Conservation (phyloP, 2,888 invertebrate genomes). For the Hirtodrosophila confusa region DNA sequence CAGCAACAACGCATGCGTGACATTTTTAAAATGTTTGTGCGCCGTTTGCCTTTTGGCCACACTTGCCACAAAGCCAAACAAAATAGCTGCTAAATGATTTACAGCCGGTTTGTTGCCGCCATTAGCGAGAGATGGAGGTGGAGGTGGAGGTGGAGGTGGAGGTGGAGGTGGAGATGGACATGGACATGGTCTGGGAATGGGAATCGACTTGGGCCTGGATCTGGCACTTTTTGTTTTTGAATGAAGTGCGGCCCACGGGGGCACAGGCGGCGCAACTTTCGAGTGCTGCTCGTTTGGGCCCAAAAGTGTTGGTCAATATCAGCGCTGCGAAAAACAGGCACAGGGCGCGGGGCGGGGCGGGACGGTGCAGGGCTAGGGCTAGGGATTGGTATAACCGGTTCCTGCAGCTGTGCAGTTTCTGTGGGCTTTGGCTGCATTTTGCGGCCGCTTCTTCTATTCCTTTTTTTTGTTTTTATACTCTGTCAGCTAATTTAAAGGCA, state of each 20-base stretch:
- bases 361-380: slow-evolving; percentile 7
- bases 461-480: slow-evolving; percentile 13
- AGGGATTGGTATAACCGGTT: slow-evolving; percentile 43
- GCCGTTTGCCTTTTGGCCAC: slow-evolving; percentile 52
- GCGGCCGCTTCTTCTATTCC: slow-evolving; percentile 6
- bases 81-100: slow-evolving; percentile 71
- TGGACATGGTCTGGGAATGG: background rate
- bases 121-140: slow-evolving; percentile 12
- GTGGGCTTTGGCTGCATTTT: slow-evolving; percentile 37
- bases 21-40: slow-evolving; percentile 72
- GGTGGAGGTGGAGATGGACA: background rate
- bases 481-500: too few relatives aligned
- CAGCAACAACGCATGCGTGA: slow-evolving; percentile 71
- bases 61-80: slow-evolving; percentile 41
- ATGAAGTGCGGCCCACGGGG: slow-evolving; percentile 24
- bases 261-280: slow-evolving; percentile 30
- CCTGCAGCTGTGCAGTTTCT: slow-evolving; percentile 61
- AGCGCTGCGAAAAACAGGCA: slow-evolving; percentile 17
- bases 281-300: slow-evolving; percentile 4
- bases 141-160: background rate
- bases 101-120: slow-evolving; percentile 52
- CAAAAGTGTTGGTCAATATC: slow-evolving; percentile 53
- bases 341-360: slow-evolving; percentile 15
- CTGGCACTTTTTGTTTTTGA: slow-evolving; percentile 49
- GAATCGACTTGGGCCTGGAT: background rate